These are phyloP conservation scores for Mesorhabditis sp. DNA, from an alignment of 2,888 invertebrate species.

Conservation along the genomic window DNA sequence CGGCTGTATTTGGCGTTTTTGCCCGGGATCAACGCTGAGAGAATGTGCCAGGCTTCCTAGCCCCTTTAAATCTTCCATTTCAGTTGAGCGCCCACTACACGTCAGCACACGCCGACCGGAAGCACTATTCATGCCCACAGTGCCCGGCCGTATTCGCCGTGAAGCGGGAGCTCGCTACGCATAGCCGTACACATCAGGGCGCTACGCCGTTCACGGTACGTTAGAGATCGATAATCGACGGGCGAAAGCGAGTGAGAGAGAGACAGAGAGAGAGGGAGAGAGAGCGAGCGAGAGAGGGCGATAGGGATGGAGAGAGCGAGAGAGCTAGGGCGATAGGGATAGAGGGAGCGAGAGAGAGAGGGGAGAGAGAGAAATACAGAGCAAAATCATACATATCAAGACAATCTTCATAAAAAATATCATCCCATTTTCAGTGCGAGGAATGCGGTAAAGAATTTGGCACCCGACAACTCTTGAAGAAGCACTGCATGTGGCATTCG, in stretches of 20 bases:
- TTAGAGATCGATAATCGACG: neutral
- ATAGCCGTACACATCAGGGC: conserved; percentile 59
- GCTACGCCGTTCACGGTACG: conserved; percentile 56
- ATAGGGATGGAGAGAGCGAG: neutral
- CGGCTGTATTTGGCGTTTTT: too few species aligned
- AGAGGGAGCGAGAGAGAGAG: neutral
- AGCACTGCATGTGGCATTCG: conserved; percentile 61
- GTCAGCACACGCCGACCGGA: conserved; percentile 53
- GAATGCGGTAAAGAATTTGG: conserved; percentile 61
- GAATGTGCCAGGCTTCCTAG: too few species aligned
- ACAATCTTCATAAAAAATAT: neutral
- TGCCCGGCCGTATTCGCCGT: conserved; percentile 59
- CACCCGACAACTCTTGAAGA: conserved; percentile 60
- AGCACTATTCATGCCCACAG: conserved; percentile 58
- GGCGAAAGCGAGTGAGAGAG: neutral
- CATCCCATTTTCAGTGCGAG: conserved; percentile 45
- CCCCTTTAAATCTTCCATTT: neutral
- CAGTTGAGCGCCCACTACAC: conserved; percentile 9
- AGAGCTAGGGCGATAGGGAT: neutral
- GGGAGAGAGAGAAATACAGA: neutral
- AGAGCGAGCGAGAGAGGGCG: neutral
- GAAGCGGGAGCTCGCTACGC: conserved; percentile 59
- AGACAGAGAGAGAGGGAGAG: neutral
- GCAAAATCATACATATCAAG: neutral
- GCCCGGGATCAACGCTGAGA: too few species aligned